Percentiles rank a stretch among this genome's conserved stretches.
Evolutionary conservation across 2,797 vertebrate species (phyloP).

Genomic region (Agapornis canus): DNA sequence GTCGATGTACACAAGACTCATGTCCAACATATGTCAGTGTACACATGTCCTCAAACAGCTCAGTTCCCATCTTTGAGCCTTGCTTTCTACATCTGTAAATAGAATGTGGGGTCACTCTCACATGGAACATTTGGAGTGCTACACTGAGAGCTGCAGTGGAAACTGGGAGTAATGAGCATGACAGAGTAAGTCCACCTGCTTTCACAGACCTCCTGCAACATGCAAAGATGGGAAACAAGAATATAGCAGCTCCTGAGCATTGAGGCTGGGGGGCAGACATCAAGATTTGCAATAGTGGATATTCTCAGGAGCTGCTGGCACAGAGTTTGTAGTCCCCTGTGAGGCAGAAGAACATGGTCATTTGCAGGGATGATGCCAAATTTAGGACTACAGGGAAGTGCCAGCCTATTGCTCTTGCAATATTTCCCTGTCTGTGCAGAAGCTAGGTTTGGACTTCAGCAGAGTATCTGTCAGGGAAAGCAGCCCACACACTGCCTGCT

Average conservation of each 20-base stretch:
- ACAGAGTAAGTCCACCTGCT: not conserved
- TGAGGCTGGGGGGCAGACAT: not conserved
- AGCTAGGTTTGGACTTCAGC: not conserved
- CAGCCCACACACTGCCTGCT: slow-evolving; percentile 13
- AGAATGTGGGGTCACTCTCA: not conserved
- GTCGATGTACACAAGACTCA: not conserved
- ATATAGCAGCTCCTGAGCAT: not conserved
- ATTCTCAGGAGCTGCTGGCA: not conserved
- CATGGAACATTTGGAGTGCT: not conserved
- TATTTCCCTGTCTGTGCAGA: not conserved
- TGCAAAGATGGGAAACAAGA: not conserved
- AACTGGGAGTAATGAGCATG: not conserved
- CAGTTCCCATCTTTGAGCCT: not conserved
- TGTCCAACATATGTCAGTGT: not conserved
- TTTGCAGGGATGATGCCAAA: not conserved
- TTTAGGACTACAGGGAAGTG: not conserved
- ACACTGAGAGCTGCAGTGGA: not conserved
- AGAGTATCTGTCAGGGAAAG: not conserved
- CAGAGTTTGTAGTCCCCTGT: not conserved
- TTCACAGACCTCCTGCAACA: not conserved
- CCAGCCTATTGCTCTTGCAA: not conserved
- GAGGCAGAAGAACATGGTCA: not conserved
- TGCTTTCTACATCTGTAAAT: not conserved
- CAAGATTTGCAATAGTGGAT: not conserved
- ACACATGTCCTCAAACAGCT: not conserved